These are phyloP conservation scores for Rhynchotus rufescens DNA, from an alignment of 2,797 vertebrate species.

Conservation along the genomic window DNA sequence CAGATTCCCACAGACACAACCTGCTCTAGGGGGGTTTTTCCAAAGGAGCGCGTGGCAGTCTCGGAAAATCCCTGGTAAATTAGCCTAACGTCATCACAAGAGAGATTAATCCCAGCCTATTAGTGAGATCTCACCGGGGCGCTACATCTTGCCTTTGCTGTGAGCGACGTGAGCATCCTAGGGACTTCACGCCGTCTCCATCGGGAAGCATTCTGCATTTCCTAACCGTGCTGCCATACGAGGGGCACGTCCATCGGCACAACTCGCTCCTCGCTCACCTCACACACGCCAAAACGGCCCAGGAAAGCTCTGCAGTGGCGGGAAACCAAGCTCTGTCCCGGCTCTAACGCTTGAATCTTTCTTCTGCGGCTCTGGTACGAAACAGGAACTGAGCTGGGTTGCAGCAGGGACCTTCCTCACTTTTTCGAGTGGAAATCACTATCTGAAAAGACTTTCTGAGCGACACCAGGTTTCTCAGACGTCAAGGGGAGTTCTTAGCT, in stretches of 20 bases:
- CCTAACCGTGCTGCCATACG: accelerated
- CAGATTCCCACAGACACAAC: not conserved
- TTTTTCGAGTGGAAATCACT: conserved; percentile 1
- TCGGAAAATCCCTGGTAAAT: not conserved
- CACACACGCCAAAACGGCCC: not conserved
- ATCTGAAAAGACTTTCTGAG: not conserved
- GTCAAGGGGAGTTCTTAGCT: conserved; percentile 15
- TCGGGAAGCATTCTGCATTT: not conserved
- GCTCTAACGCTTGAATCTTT: not conserved
- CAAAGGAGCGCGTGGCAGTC: not conserved
- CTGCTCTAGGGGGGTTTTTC: not conserved
- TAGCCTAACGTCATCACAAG: not conserved
- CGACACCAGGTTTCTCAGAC: not conserved
- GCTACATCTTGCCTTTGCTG: not conserved
- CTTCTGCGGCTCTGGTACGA: not conserved
- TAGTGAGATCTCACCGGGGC: not conserved
- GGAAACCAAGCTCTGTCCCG: not conserved
- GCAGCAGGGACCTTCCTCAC: not conserved
- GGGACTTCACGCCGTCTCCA: not conserved
- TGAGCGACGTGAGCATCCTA: not conserved
- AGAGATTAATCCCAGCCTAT: not conserved
- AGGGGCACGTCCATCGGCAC: not conserved
- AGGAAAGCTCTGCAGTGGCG: not conserved
- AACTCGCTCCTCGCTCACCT: not conserved
- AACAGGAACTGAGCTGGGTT: not conserved